Base-by-base conservation (phyloP, 1,140 invertebrate species). In the Homarus americanus region DNA sequence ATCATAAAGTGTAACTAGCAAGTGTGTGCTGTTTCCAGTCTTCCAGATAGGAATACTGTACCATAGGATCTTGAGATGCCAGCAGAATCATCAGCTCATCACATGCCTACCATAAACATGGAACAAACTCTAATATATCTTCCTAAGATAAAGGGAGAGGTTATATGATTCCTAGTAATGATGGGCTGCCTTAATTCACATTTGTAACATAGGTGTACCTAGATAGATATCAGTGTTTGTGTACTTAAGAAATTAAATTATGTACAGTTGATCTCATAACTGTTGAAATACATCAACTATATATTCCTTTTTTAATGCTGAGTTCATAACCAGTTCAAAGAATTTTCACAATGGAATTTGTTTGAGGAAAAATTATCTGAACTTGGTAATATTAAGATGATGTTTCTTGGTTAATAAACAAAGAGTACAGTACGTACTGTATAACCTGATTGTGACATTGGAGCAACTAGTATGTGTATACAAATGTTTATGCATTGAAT, bases 181-280 rank as follows among this genome's bases (percentile, higher is more conserved):
- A 69, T 69, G n/a, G 63, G 63, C n/a, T 69, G 63, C 63, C 63
- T 69, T 69, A 69, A 32, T 69, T 69, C 63, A 69, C 32, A 24
- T 32, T 69, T 63, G 4, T 63, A 63, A 24, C 24, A 32, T 69
- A 69, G 32, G 24, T 69, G 63, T 69, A 69, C 63, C 63, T 69
- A 69, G 63, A 32, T 7, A 32, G 63, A 69, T 1, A 7, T 69
- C 63, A 69, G 63, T 69, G 63, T 69, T 69, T 69, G 32, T 69
- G 63, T 69, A 69, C 63, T 69, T 69, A 69, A 69, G 32, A 32
- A 69, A 32, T 24, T 69, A 49, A 49, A 7, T 49, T 32, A 32
- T 32, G 4, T 63, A 63, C 58, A 28, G 63, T 69, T 69, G 63
- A 28, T 69, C n/a, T 69, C 28, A 32, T 69, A 20, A 58, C 53